These are phyloP conservation scores for Slavum lentiscoides DNA, from an alignment of 2,888 invertebrate species.

Conservation along the genomic window DNA sequence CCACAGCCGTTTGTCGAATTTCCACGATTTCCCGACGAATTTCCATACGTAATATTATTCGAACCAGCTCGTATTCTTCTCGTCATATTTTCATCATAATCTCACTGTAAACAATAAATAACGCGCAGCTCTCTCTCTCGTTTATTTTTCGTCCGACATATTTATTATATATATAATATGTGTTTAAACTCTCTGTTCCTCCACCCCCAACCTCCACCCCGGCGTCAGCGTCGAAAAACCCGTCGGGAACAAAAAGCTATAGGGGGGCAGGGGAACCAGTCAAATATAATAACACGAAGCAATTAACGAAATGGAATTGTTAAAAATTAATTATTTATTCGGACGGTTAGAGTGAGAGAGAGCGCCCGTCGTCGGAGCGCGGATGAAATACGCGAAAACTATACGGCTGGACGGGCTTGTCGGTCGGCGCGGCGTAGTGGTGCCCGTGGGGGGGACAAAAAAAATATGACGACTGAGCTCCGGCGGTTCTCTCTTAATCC, in stretches of 20 bases:
- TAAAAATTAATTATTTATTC: constrained; percentile 53
- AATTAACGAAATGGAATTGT: constrained; percentile 52
- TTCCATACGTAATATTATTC: too few relatives aligned
- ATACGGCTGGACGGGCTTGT: neutral
- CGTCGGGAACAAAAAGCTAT: constrained; percentile 1
- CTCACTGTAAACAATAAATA: too few relatives aligned
- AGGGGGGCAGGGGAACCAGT: constrained; percentile 4
- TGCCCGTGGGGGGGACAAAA: neutral
- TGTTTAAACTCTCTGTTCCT: too few relatives aligned
- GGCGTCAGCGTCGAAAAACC: constrained; percentile 15
- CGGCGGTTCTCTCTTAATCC: constrained; percentile 39
- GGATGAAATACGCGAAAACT: constrained; percentile 22
- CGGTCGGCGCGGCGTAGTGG: neutral
- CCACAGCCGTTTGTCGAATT: too few relatives aligned
- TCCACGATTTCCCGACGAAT: too few relatives aligned
- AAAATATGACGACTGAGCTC: constrained; percentile 8
- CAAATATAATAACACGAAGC: constrained; percentile 47
- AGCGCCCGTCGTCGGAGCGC: constrained; percentile 2
- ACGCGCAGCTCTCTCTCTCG: too few relatives aligned
- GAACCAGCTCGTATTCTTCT: too few relatives aligned
- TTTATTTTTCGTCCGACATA: neutral
- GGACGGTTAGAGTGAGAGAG: constrained; percentile 28
- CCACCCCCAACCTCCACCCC: too few relatives aligned
- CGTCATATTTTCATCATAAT: too few relatives aligned
- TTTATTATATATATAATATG: too few relatives aligned